Evolutionary conservation across 2,797 vertebrate species (phyloP), one percentile per base, ranked within the genome.

Genomic region (Micropoecilia bifurca): DNA sequence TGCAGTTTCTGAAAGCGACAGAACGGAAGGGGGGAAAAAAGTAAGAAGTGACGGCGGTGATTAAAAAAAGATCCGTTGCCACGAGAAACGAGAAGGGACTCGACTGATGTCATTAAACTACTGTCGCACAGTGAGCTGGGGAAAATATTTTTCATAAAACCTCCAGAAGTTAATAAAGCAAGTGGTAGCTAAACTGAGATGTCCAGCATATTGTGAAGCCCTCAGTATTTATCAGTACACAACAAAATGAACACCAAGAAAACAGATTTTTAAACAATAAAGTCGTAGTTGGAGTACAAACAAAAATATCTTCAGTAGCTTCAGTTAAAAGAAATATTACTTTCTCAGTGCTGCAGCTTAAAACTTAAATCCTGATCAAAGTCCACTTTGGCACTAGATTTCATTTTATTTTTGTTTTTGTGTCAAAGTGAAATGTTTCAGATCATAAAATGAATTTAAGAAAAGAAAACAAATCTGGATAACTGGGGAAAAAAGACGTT

Each of bases 1-100:
- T 99, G 98, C 73, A 96, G 94, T 96, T 99, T 99, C 98, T 99
- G 93, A 61, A 85, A 83, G 41, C 66, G 47, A 80, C 7, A 46
- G 50, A 47, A 6, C 2, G 22, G 6, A 25, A 39, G 13, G 6
- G 20, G 0, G 6, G 20, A 0, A 6, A 55, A 61, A 59, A 48
- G n/a, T 28, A 75, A 66, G 30, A 69, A 39, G 46, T 25, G 33
- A 50, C 25, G 36, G 69, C 2, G 66, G 39, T 45, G 41, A 78
- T 68, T 59, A 20, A 28, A 39, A 43, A 81, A 76, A 69, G 20
- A 77, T 33, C n/a, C 13, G 0, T 5, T 28, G 48, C 18, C 43
- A 47, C 1, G 30, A 68, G 10, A 75, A 75, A 80, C 69, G 18
- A 71, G 47, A 75, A 7, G 41, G 22, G n/a, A 14, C 50, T 47